These are phyloP conservation scores for Drosophila basisetae DNA, from an alignment of 2,888 invertebrate genomes.

Conservation along the genomic window DNA sequence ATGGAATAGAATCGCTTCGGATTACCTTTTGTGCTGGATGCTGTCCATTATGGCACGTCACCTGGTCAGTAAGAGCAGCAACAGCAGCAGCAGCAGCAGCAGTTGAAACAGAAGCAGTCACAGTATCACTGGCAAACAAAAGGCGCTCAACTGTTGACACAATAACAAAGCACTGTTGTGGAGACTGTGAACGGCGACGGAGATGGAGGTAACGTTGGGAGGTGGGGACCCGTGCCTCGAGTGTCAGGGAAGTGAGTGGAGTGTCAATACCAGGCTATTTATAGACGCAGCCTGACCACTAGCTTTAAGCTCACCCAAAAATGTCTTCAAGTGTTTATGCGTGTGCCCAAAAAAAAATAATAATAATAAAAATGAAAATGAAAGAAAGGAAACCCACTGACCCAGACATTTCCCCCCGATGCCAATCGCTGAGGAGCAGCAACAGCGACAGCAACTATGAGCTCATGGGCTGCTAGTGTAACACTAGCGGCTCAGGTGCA, in stretches of 20 bases:
- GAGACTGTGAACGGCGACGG: background rate
- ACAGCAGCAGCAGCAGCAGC: constrained; percentile 5
- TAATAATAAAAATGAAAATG: too few relatives aligned
- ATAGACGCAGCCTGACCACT: constrained; percentile 28
- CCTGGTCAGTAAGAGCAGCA: constrained; percentile 59
- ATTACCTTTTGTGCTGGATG: constrained; percentile 71
- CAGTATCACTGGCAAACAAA: constrained; percentile 54
- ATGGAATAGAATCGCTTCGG: constrained; percentile 61
- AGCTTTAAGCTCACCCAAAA: constrained; percentile 26
- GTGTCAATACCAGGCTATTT: constrained; percentile 38
- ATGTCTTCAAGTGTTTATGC: constrained; percentile 39
- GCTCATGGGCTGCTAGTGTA: constrained; percentile 49
- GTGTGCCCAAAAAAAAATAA: constrained; percentile 18
- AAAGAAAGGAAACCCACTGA: constrained; percentile 65
- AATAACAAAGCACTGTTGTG: constrained; percentile 57
- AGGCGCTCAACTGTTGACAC: constrained; percentile 67
- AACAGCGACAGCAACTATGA: constrained; percentile 38
- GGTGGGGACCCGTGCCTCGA: constrained; percentile 32
- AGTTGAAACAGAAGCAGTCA: constrained; percentile 10
- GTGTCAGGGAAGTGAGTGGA: constrained; percentile 50
- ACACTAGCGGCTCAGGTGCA: constrained; percentile 51
- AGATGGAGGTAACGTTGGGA: background rate
- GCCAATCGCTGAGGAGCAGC: constrained; percentile 7
- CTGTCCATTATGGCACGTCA: constrained; percentile 74
- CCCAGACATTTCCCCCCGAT: constrained; percentile 63